Base-by-base conservation (phyloP, 1,140 invertebrate genomes). In the Pogonognathellus flavescens region DNA sequence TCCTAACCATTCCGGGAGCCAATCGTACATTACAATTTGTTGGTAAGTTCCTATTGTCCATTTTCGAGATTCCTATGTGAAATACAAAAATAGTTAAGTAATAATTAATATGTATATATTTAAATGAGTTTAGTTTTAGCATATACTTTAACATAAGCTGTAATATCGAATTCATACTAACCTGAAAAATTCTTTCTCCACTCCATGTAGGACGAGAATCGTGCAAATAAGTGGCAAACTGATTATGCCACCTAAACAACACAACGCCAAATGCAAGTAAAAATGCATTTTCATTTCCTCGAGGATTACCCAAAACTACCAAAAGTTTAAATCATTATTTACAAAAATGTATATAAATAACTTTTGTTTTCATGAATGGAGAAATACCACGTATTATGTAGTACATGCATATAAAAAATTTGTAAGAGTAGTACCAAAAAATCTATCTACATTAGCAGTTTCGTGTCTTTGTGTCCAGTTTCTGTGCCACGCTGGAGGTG, bases 231-330 rank as follows among this genome's bases (percentile, higher is more conserved):
- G 89, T 87, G 0, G 93, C 93, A 18, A 94, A 53, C 41, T 89
- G 87, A 89, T 94, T 94, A 88, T 94, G 94, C 92, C 93, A 94
- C 2, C 93, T 91, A 88, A 93, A 93, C 90, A 93, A 93, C 57
- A 94, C 84, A 14, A 94, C 89, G 18, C 92, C 92, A 84, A 94
- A 92, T 7, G 91, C 91, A 49, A 93, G 87, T 5, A 93, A 89
- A 86, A 92, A 93, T 10, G 92, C 90, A 88, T 92, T 94, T 90
- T 93, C 93, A 89, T 94, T 93, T 2, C 92, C 92, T 87, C 93
- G 90, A 6, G 92, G 92, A 89, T 94, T 93, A 52, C 93, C 93
- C 20, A 94, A 89, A 88, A 92, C 93, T 94, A n/a, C n/a, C n/a
- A n/a, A n/a, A n/a, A n/a, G n/a, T n/a, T n/a, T n/a, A n/a, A n/a